Base-by-base conservation (phyloP, 2,888 invertebrate species). In the Sinelater perroti region DNA sequence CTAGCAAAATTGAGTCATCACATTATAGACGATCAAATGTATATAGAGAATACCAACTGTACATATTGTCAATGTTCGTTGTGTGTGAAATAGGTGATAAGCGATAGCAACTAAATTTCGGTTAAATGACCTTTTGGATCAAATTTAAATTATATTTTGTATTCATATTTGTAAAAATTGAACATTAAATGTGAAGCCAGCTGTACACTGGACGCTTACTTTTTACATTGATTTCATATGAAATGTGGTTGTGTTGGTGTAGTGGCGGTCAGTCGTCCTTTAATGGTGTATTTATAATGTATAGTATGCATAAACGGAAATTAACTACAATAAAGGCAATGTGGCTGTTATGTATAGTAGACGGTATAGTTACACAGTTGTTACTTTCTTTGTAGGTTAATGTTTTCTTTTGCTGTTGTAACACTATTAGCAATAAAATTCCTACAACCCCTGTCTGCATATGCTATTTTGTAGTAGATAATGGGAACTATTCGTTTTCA, bases 401-500 rank as follows among this genome's bases (percentile, higher is more conserved):
- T 51, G 57, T 56, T 49, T 46, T 51, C 26, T 44, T 53, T 53
- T 54, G 40, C 49, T 45, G 51, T 57, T 57, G 51, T 57, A 57
- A 44, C 44, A 49, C 38, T 36, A 50, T 49, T 54, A 59, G 59
- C 54, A 59, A 59, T 59, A 59, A 54, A 21, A 69, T 71, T 50
- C 70, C 74, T 17, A 83, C 84, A 1, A 81, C 80, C 44, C 73
- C 85, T 28, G 10, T 5, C 28, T n/a, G 5, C 10, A 3, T 28
- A 5, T 28, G 8, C n/a, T n/a, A n/a, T n/a, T n/a, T n/a, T n/a
- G n/a, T n/a, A n/a, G n/a, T n/a, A n/a, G n/a, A n/a, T n/a, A n/a
- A n/a, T n/a, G n/a, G n/a, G n/a, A n/a, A n/a, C n/a, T n/a, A n/a
- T n/a, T n/a, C n/a, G n/a, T n/a, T n/a, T n/a, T n/a, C n/a, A n/a